These are phyloP conservation scores for Eurystomus gularis DNA, from an alignment of 2,113 vertebrate genomes.

Conservation along the genomic window DNA sequence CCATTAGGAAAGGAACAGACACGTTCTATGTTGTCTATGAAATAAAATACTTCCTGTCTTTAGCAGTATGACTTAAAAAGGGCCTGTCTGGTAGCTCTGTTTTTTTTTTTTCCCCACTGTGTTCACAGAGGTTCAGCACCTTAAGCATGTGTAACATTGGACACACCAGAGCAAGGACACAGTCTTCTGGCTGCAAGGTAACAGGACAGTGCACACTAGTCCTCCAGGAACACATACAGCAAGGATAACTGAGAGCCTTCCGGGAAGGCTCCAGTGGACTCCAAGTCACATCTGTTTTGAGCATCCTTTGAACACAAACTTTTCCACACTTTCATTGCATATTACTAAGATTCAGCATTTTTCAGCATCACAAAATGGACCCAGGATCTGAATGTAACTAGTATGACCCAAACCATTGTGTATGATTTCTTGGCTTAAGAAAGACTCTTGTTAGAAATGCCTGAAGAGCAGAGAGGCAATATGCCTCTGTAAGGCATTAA, in stretches of 20 bases:
- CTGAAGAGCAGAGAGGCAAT: neutral
- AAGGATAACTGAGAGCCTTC: neutral
- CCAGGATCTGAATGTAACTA: neutral
- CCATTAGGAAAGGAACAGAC: neutral
- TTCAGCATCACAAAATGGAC: neutral
- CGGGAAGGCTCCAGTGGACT: neutral
- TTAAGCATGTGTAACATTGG: neutral
- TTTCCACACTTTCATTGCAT: neutral
- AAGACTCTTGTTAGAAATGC: neutral
- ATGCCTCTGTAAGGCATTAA: neutral
- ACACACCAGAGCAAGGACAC: neutral
- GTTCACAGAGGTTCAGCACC: neutral
- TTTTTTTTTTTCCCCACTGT: neutral
- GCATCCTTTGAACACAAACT: neutral
- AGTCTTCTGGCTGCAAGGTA: neutral
- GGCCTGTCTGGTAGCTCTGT: neutral
- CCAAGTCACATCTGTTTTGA: neutral
- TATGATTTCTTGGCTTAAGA: neutral
- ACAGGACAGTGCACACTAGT: rapidly evolving
- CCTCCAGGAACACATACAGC: neutral
- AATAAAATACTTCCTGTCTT: too few relatives aligned
- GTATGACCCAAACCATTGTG: neutral
- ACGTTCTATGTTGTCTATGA: too few relatives aligned
- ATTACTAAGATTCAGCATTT: neutral
- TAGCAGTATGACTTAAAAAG: neutral